These are phyloP conservation scores for Camponotus pennsylvanicus DNA, from an alignment of 1,140 invertebrate genomes.

Conservation along the genomic window DNA sequence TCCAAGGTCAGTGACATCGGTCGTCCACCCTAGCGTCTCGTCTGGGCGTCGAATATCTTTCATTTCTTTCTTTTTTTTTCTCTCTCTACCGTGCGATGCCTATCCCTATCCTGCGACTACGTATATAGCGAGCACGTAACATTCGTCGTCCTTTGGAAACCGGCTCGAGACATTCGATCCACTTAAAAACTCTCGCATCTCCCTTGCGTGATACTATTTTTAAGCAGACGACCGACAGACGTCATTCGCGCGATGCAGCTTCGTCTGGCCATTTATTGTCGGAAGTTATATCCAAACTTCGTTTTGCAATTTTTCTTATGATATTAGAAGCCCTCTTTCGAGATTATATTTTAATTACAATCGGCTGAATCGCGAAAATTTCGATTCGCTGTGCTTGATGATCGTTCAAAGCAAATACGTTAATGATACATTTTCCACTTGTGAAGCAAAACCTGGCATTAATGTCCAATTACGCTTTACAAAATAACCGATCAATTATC, in stretches of 20 bases:
- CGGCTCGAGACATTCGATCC: slow-evolving; percentile 35
- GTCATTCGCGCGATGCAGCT: slow-evolving; percentile 32
- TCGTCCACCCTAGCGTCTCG: slow-evolving; percentile 70
- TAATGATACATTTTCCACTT: too few species aligned
- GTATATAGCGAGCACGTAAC: background rate
- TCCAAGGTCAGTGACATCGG: slow-evolving; percentile 78
- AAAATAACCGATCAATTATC: background rate
- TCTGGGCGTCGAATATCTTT: slow-evolving; percentile 68
- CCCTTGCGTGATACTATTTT: slow-evolving; percentile 39
- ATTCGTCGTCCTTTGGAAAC: slow-evolving; percentile 18
- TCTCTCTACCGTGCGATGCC: slow-evolving; percentile 39
- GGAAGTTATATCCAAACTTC: background rate
- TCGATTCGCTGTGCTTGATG: background rate
- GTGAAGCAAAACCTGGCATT: background rate
- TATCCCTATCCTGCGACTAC: slow-evolving; percentile 35
- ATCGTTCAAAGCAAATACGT: background rate
- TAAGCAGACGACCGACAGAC: slow-evolving; percentile 31
- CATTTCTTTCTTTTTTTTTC: slow-evolving; percentile 37
- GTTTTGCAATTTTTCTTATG: slow-evolving; percentile 5
- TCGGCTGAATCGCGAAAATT: background rate
- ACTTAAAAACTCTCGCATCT: slow-evolving; percentile 23
- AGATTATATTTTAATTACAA: background rate
- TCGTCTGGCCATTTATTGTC: background rate
- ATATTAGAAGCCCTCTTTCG: background rate
- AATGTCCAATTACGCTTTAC: background rate